phyloP scores from a whole-genome alignment of 1,140 invertebrate species.

The Onthophagus taurus region DNA sequence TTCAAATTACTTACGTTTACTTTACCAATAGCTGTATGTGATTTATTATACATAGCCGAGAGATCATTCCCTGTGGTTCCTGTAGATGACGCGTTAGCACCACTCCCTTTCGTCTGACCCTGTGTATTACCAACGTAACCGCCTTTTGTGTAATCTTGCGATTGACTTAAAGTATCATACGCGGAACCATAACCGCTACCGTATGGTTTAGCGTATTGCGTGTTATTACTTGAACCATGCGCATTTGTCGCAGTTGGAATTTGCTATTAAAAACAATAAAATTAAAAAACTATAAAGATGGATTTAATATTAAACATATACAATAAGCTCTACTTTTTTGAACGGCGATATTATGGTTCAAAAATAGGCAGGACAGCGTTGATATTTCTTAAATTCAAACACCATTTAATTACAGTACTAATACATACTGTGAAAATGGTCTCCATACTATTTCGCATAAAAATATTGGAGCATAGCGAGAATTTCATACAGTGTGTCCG shows the following conservation, averaged over 20 bases:
- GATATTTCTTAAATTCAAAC: no score
- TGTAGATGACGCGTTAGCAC: constrained; percentile 44
- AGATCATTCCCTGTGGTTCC: constrained; percentile 53
- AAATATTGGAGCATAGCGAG: no score
- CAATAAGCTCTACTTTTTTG: no score
- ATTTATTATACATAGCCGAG: constrained; percentile 61
- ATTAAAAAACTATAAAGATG: no score
- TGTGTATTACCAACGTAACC: constrained; percentile 38
- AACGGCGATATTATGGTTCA: no score
- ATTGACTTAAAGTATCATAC: constrained; percentile 53
- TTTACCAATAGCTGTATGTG: constrained; percentile 61
- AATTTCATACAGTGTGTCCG: no score
- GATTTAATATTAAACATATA: no score
- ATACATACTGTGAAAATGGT: no score
- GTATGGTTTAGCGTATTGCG: constrained; percentile 59
- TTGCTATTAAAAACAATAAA: constrained; percentile 39
- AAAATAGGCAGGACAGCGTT: no score
- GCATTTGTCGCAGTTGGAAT: constrained; percentile 54
- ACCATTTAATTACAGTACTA: no score
- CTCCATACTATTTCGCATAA: no score
- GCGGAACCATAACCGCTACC: constrained; percentile 53
- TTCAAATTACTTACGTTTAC: constrained; percentile 55
- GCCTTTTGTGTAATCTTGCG: constrained; percentile 51
- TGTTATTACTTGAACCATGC: constrained; percentile 45
- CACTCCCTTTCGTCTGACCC: constrained; percentile 46